Base-by-base conservation (phyloP, 35 echinoderm and acorn worm species). In the Patiria miniata region DNA sequence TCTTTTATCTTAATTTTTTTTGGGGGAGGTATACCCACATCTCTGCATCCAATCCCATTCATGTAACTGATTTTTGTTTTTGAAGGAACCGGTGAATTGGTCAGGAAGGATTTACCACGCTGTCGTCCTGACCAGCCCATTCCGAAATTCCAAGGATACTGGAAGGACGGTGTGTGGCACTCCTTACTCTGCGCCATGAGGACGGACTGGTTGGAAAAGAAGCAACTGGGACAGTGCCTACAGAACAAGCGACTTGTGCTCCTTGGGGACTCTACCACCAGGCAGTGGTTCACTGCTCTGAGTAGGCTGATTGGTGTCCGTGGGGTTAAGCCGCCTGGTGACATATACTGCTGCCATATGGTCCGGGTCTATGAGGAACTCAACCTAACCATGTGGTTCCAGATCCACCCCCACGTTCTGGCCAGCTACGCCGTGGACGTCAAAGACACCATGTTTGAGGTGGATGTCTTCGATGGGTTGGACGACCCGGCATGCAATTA, bases 241-340 rank as follows among this genome's bases (percentile, higher is more conserved):
- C 21, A 57, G 16, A 79, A 73, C 26, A 88, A 61, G 40, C 40
- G 37, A 3, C 17, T 88, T 1, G 9, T 88, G 10, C 57, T 88
- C 28, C 39, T 88, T 1, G 86, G 86, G 2, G 86, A 88, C 40
- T 88, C 86, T 22, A 88, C 86, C 8, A 58, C 86, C 23, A 30
- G 86, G 12, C 77, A 80, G 29, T 88, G 86, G 86, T 36, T 60
- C 39, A 19, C 36, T 19, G 21, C 1, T 4, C 1, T 84, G 19
- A 18, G 18, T 8, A 9, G 16, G 2, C 3, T 84, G 32, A 60
- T 60, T 6, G 53, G 33, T 21, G 52, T 84, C 9, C 26, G 26
- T 1, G 65, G 2, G 29, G 26, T 32, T 18, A 26, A 30, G 2
- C 65, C 26, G 8, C 26, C 65, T 5, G 65, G 34, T 23, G 65